Conservation (phyloP, 2,113 vertebrate genomes). For the Pedionomus torquatus region DNA sequence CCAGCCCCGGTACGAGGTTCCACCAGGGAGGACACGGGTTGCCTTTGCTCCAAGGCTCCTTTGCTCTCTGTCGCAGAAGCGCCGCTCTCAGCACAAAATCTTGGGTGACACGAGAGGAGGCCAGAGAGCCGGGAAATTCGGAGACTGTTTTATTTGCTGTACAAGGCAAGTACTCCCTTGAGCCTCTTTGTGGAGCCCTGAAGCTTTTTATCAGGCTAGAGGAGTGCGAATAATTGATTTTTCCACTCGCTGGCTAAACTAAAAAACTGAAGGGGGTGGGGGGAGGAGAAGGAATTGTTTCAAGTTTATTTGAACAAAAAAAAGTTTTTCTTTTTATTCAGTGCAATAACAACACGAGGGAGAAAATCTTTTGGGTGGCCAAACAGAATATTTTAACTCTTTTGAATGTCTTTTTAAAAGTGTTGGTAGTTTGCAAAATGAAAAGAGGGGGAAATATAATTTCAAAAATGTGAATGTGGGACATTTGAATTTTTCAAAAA, state of each 20-base stretch:
- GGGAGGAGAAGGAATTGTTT: conserved; percentile 50
- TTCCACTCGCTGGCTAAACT: conserved; percentile 55
- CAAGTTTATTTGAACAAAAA: conserved; percentile 33
- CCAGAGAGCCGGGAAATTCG: neutral
- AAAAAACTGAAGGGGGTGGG: neutral
- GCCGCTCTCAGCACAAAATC: neutral
- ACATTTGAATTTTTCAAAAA: neutral
- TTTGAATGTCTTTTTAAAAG: neutral
- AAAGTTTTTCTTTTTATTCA: conserved; percentile 11
- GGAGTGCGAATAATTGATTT: conserved; percentile 61
- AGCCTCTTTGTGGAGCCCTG: conserved; percentile 7
- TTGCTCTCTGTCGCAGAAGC: neutral
- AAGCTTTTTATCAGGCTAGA: neutral
- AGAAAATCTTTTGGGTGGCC: conserved; percentile 21
- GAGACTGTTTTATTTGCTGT: neutral
- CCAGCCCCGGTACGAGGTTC: neutral
- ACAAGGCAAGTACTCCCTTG: neutral
- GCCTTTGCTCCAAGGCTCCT: neutral
- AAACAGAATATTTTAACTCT: neutral
- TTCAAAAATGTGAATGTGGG: neutral
- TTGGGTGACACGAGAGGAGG: neutral
- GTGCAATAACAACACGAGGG: neutral
- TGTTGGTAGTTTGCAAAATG: neutral
- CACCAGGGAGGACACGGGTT: neutral
- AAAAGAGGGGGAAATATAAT: neutral